Evolutionary conservation across 2,797 vertebrate genomes (phyloP).

Genomic region (Falco biarmicus): DNA sequence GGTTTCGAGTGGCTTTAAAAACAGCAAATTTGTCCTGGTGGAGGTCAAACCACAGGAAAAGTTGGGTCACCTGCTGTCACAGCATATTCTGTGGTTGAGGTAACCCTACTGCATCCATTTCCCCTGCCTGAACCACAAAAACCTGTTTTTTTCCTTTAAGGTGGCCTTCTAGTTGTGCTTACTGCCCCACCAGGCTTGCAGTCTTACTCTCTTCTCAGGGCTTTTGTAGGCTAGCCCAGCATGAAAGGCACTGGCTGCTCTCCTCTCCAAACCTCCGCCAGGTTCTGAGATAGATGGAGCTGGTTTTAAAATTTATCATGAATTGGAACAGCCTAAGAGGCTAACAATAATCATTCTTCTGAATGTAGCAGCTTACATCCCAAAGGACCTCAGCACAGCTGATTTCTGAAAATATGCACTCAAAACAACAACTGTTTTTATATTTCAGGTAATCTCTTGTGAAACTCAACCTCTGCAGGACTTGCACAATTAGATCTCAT

Average conservation of each 20-base stretch:
- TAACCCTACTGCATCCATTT: neutral
- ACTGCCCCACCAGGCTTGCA: neutral
- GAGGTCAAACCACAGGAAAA: neutral
- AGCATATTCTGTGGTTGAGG: neutral
- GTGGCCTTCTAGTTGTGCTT: neutral
- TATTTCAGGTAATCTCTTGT: neutral
- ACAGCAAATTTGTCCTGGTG: neutral
- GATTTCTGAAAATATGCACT: neutral
- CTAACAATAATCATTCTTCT: neutral
- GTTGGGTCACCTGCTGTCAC: neutral
- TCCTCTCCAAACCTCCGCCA: neutral
- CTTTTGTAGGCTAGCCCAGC: neutral
- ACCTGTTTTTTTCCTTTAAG: neutral
- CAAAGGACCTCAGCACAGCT: neutral
- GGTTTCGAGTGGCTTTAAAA: neutral
- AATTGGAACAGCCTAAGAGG: neutral
- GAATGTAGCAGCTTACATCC: neutral
- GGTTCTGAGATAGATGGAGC: neutral
- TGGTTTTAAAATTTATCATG: neutral
- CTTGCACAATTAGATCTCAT: neutral
- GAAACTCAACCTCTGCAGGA: neutral
- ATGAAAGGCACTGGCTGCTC: neutral
- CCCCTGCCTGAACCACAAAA: neutral
- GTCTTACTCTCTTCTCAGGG: neutral
- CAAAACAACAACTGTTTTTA: neutral